Conservation (phyloP, 2,113 vertebrate genomes). For the Macheiramphus alcinus region DNA sequence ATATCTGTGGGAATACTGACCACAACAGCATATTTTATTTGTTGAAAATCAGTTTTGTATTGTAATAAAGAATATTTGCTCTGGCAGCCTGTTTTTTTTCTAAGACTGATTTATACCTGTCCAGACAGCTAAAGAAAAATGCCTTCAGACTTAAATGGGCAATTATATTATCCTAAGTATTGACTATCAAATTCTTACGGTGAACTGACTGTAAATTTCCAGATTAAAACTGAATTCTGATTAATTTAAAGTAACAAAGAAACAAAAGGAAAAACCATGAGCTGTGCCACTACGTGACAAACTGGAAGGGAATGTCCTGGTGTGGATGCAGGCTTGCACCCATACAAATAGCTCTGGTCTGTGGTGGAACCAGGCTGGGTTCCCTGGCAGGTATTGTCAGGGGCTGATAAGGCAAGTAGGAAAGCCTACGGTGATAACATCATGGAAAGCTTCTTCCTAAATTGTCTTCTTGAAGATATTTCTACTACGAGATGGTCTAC, state of each 20-base stretch:
- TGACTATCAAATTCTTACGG: not conserved
- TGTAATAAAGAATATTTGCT: constrained; percentile 44
- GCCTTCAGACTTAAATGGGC: not conserved
- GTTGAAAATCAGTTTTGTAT: constrained; percentile 41
- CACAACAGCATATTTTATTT: constrained; percentile 49
- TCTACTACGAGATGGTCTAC: rapidly evolving
- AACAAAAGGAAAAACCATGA: not conserved
- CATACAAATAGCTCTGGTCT: not conserved
- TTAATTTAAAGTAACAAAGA: not conserved
- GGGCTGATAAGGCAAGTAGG: not conserved
- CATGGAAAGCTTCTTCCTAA: not conserved
- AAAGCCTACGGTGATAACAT: not conserved
- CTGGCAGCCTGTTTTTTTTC: not conserved
- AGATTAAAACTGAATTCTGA: constrained; percentile 6
- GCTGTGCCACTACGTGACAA: rapidly evolving
- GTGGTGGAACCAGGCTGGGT: not conserved
- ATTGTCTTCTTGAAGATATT: not conserved
- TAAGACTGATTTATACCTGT: constrained; percentile 31
- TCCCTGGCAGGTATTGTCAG: not conserved
- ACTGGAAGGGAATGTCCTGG: not conserved
- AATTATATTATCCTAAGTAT: not conserved
- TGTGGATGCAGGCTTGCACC: rapidly evolving
- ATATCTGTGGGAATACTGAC: constrained; percentile 6
- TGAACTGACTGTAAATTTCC: not conserved
- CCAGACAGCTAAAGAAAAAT: constrained; percentile 32